These are phyloP conservation scores for Drosophila bunnanda DNA, from an alignment of 2,888 invertebrate species.

Conservation along the genomic window DNA sequence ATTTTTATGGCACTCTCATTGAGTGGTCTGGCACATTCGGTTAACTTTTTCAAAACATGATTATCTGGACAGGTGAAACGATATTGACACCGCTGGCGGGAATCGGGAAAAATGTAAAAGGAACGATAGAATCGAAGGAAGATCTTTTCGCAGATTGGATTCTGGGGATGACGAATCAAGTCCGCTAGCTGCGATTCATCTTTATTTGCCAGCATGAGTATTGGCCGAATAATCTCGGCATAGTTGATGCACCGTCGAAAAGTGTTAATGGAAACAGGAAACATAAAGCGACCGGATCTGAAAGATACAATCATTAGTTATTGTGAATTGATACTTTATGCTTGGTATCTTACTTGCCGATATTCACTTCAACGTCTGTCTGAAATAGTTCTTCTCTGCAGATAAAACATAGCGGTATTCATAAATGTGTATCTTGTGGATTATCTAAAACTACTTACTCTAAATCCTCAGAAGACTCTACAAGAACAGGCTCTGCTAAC, in stretches of 20 bases:
- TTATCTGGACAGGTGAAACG: conserved; percentile 20
- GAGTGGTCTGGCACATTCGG: conserved; percentile 25
- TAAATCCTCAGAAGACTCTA: not conserved
- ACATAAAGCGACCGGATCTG: conserved; percentile 39
- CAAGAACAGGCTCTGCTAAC: no score
- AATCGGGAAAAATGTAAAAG: conserved; percentile 44
- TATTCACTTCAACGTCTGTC: not conserved
- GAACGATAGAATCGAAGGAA: conserved; percentile 46
- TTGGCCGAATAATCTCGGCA: conserved; percentile 21
- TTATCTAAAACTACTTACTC: not conserved
- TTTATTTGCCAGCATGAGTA: conserved; percentile 9
- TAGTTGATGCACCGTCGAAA: conserved; percentile 46
- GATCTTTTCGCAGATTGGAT: conserved; percentile 23
- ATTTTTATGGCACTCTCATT: conserved; percentile 23
- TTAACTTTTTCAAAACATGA: conserved; percentile 25
- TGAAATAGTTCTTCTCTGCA: not conserved
- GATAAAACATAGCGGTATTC: not conserved
- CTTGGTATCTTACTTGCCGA: conserved; percentile 1
- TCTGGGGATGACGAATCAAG: not conserved
- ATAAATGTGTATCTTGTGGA: not conserved
- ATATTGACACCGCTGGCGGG: conserved; percentile 30
- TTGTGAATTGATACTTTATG: no score
- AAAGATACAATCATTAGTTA: not conserved
- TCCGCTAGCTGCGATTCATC: conserved; percentile 12
- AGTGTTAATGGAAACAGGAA: conserved; percentile 45